Percentiles rank a stretch among this genome's conserved stretches.
Evolutionary conservation across 1,140 invertebrate genomes (phyloP).

Genomic region (Drosophila repletoides): DNA sequence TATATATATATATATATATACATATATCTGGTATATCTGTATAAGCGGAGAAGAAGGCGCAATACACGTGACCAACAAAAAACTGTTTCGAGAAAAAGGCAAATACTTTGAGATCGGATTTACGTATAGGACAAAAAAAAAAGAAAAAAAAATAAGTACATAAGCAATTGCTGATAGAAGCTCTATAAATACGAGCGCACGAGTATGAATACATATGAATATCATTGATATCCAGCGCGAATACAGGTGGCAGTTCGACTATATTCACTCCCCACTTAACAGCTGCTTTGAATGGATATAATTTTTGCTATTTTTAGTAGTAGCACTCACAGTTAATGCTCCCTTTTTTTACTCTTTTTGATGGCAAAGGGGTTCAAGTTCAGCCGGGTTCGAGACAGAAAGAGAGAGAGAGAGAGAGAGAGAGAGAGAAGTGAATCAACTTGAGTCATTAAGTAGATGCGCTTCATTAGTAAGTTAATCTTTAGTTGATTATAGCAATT

Average conservation of each 20-base stretch:
- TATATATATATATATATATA: background rate
- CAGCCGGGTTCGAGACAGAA: background rate
- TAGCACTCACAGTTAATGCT: slow-evolving; percentile 21
- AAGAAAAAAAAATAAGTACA: too few relatives aligned
- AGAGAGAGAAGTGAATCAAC: background rate
- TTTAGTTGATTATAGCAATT: slow-evolving; percentile 25
- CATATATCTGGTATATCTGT: background rate
- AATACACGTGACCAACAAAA: slow-evolving; percentile 56
- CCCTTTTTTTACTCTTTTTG: too few relatives aligned
- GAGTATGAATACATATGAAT: background rate
- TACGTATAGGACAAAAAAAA: too few relatives aligned
- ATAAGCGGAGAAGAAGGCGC: slow-evolving; percentile 2
- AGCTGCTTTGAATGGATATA: slow-evolving; percentile 14
- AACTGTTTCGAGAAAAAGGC: too few relatives aligned
- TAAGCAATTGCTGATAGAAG: background rate
- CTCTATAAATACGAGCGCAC: background rate
- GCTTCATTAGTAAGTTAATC: slow-evolving; percentile 30
- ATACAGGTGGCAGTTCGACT: slow-evolving; percentile 5
- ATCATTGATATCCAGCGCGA: background rate
- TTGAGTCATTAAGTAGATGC: slow-evolving; percentile 11
- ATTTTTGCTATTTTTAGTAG: slow-evolving; percentile 23
- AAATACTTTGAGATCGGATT: too few relatives aligned
- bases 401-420: background rate
- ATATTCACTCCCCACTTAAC: slow-evolving; percentile 5
- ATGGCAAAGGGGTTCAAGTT: slow-evolving; percentile 29